These are phyloP conservation scores for Brienomyrus brachyistius DNA, from an alignment of 2,113 vertebrate species.

Conservation along the genomic window DNA sequence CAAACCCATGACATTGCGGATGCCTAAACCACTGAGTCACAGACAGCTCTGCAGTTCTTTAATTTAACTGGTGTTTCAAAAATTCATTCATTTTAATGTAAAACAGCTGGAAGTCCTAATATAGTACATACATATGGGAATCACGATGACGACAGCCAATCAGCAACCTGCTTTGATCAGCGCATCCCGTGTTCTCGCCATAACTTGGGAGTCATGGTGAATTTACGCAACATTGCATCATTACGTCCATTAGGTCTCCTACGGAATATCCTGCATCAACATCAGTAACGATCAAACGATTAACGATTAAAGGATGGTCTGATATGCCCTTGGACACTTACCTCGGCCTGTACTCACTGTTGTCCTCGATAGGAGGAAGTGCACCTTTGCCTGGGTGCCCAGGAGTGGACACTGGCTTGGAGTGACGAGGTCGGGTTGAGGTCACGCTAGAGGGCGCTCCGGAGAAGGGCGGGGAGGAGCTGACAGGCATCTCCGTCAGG, in stretches of 20 bases:
- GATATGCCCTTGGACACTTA: constrained; percentile 34
- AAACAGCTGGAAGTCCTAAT: neutral
- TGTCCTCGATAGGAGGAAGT: constrained; percentile 90
- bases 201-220: neutral
- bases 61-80: neutral
- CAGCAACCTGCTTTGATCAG: neutral
- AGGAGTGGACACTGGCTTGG: constrained; percentile 97
- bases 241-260: neutral
- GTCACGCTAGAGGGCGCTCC: constrained; percentile 56
- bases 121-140: neutral
- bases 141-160: neutral
- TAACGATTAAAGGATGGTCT: neutral
- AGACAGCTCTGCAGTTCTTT: neutral
- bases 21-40: neutral
- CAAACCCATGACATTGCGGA: neutral
- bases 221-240: neutral
- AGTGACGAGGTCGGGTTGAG: constrained; percentile 83
- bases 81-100: neutral
- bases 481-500: constrained; percentile 83
- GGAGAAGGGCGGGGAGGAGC: constrained; percentile 68
- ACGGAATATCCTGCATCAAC: neutral
- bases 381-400: constrained; percentile 89
- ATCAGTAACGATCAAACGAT: neutral
- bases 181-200: neutral
- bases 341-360: constrained; percentile 85